Percentiles rank a stretch among this genome's conserved stretches.
Conservation (phyloP, 2,113 vertebrate genomes). For the Zosterops borbonicus region DNA sequence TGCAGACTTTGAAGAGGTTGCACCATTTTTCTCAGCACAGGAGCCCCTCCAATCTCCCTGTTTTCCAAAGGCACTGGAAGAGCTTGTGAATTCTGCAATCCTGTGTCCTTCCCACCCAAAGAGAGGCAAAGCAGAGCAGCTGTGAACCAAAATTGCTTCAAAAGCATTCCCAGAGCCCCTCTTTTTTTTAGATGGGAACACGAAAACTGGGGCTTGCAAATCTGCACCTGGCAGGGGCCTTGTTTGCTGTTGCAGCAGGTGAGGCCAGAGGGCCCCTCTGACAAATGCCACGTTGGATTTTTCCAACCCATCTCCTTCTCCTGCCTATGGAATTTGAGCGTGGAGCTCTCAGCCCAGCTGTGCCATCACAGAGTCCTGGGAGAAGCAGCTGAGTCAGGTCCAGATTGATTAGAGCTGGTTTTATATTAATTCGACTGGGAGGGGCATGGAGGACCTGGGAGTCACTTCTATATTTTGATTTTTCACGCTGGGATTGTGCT, state of each 20-base stretch:
- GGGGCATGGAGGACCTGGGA: neutral
- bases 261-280: neutral
- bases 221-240: neutral
- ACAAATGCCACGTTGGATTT: neutral
- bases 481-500: neutral
- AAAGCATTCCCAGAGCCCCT: neutral
- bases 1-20: no score
- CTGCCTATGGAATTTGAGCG: neutral
- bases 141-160: neutral
- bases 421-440: neutral
- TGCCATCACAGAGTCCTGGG: neutral
- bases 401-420: neutral
- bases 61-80: neutral
- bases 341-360: neutral
- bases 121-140: neutral
- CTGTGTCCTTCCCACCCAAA: neutral
- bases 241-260: neutral
- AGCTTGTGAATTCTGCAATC: neutral
- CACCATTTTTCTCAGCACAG: neutral
- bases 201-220: neutral
- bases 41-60: neutral
- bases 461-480: neutral
- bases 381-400: slow-evolving; percentile 14
- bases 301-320: neutral
- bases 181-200: neutral